These are phyloP conservation scores for Mythimna loreyi DNA, from an alignment of 2,888 invertebrate genomes.

Conservation along the genomic window DNA sequence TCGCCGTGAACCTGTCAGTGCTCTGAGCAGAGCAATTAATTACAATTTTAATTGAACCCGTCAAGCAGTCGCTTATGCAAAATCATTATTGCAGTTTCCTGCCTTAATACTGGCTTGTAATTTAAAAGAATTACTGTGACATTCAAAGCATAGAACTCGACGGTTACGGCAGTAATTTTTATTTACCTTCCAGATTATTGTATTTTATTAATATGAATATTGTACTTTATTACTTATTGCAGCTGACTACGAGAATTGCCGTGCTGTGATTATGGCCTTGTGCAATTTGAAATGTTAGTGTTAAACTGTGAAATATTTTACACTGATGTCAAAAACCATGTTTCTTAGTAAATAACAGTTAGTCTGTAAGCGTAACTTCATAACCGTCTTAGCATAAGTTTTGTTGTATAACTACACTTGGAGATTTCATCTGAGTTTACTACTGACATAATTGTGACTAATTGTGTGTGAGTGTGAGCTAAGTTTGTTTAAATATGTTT, in stretches of 20 bases:
- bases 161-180: slow-evolving; percentile 54
- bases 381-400: slow-evolving; percentile 42
- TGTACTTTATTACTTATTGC: slow-evolving; percentile 53
- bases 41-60: slow-evolving; percentile 86
- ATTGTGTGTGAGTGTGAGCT: not conserved
- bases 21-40: slow-evolving; percentile 86
- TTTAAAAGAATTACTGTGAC: slow-evolving; percentile 67
- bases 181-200: slow-evolving; percentile 52
- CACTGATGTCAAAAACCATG: slow-evolving; percentile 33
- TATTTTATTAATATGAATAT: slow-evolving; percentile 61
- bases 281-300: slow-evolving; percentile 48
- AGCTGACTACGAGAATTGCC: slow-evolving; percentile 35
- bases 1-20: slow-evolving; percentile 83
- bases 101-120: slow-evolving; percentile 56
- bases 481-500: slow-evolving; percentile 13
- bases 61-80: slow-evolving; percentile 78
- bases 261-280: slow-evolving; percentile 49
- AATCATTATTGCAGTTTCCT: slow-evolving; percentile 74
- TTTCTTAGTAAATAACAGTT: slow-evolving; percentile 47
- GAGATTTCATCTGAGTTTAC: slow-evolving; percentile 23
- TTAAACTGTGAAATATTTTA: slow-evolving; percentile 38
- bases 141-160: slow-evolving; percentile 50
- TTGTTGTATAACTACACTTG: slow-evolving; percentile 24
- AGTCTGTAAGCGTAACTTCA: slow-evolving; percentile 35
- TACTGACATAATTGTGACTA: slow-evolving; percentile 7